phyloP scores from a whole-genome alignment of 2,113 vertebrate genomes.

The Euleptes europaea region DNA sequence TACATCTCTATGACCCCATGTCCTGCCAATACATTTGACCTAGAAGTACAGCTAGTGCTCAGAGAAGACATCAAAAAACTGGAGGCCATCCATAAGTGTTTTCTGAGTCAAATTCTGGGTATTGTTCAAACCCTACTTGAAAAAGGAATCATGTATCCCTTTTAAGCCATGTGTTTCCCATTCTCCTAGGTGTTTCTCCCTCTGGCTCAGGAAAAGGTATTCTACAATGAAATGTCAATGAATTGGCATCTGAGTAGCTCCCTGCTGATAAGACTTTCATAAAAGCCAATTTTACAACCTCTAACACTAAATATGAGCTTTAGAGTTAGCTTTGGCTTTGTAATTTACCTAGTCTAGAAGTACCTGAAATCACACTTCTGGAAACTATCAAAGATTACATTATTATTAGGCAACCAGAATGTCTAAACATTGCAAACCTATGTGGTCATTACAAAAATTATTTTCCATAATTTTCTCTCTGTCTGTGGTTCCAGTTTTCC shows the following conservation, averaged over 20 bases:
- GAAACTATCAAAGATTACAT: background rate
- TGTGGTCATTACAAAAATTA: background rate
- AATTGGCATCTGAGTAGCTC: background rate
- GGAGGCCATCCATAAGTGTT: background rate
- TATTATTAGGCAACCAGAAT: background rate
- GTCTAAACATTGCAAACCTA: background rate
- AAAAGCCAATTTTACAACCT: background rate
- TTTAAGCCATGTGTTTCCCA: background rate
- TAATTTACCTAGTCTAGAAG: background rate
- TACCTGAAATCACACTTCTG: background rate
- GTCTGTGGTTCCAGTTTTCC: background rate
- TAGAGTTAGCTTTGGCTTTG: background rate
- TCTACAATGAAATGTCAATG: background rate
- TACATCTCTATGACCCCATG: background rate
- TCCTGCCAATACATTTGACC: background rate
- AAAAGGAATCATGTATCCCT: background rate
- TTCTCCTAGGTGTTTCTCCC: background rate
- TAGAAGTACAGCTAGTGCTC: background rate
- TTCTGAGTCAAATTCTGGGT: background rate
- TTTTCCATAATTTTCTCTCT: background rate
- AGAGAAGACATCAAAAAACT: slow-evolving; percentile 1
- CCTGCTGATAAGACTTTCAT: no score
- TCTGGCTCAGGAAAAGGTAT: background rate
- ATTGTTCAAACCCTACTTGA: background rate
- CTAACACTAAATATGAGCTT: background rate